Percentiles rank a stretch among this genome's conserved stretches.
phyloP scores from a whole-genome alignment of 2,888 invertebrate genomes.

The Erannis defoliaria region DNA sequence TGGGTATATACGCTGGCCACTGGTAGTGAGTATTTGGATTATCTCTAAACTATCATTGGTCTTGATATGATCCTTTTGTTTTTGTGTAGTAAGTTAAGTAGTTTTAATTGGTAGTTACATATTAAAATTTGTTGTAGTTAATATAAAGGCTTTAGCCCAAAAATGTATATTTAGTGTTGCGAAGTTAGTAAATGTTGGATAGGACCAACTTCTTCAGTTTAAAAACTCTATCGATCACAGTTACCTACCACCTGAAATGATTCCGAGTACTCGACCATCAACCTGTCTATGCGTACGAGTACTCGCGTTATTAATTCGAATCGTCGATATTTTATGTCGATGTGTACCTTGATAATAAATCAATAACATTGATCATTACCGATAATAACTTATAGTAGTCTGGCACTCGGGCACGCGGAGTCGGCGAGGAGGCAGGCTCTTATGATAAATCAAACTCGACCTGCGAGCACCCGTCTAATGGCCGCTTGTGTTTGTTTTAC shows the following conservation, averaged over 20 bases:
- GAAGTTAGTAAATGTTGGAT: too few species aligned
- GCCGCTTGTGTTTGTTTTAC: conserved; percentile 45
- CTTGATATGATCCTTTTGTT: too few species aligned
- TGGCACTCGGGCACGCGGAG: too few species aligned
- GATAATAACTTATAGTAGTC: conserved; percentile 80
- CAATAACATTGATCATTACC: conserved; percentile 78
- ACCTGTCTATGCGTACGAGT: conserved; percentile 39
- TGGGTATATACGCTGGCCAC: too few species aligned
- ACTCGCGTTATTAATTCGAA: conserved; percentile 51
- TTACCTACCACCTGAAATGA: not conserved
- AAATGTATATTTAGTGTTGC: too few species aligned
- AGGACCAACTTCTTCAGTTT: too few species aligned
- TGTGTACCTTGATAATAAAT: conserved; percentile 80
- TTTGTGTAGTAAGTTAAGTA: too few species aligned
- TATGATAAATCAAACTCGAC: conserved; percentile 55
- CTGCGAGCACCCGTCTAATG: conserved; percentile 50
- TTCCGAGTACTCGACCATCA: conserved; percentile 7
- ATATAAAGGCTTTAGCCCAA: too few species aligned
- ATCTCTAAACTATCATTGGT: too few species aligned
- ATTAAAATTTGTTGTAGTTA: too few species aligned
- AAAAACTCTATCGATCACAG: not conserved
- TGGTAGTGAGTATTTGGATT: too few species aligned
- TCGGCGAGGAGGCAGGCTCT: conserved; percentile 45
- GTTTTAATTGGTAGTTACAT: too few species aligned
- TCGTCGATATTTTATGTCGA: conserved; percentile 67